A percentile compares a stretch with the other conserved stretches of the same genome.
These are phyloP conservation scores for Cephalotes varians DNA, from an alignment of 2,888 invertebrate genomes.

Conservation along the genomic window DNA sequence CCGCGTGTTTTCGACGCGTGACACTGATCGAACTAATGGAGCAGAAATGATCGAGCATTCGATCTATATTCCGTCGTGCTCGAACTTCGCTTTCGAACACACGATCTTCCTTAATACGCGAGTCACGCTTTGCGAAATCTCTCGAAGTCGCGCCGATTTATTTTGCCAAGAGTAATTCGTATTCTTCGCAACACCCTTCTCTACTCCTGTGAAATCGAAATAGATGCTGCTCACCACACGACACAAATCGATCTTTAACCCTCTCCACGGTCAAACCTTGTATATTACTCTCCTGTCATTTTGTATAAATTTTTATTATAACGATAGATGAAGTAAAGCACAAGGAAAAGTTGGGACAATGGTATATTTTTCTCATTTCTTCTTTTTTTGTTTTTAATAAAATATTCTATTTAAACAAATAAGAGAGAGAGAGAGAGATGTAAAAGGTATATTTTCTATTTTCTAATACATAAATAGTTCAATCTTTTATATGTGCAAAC, in stretches of 20 bases:
- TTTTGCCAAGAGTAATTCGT: constrained; percentile 44
- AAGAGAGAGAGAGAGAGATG: not conserved
- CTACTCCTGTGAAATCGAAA: constrained; percentile 27
- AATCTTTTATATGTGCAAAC: not conserved
- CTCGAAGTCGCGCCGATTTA: constrained; percentile 46
- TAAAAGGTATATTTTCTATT: not conserved
- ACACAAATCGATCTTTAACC: constrained; percentile 48
- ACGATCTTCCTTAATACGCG: constrained; percentile 30
- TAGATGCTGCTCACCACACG: constrained; percentile 31
- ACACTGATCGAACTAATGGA: constrained; percentile 50
- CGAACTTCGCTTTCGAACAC: constrained; percentile 47
- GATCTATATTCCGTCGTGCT: constrained; percentile 34
- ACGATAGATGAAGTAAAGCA: constrained; percentile 3
- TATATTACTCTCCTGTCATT: constrained; percentile 20
- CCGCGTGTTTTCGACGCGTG: constrained; percentile 27
- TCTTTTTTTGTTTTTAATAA: not conserved
- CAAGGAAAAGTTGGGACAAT: constrained; percentile 23
- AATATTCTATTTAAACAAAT: not conserved
- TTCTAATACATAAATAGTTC: not conserved
- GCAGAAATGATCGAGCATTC: constrained; percentile 45
- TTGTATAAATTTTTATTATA: constrained; percentile 29
- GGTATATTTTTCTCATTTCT: not conserved
- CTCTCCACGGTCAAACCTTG: constrained; percentile 32
- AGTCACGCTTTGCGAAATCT: constrained; percentile 54
- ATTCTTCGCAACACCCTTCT: constrained; percentile 42